Evolutionary conservation across 2,113 vertebrate genomes (phyloP), one percentile per base, ranked within the genome.

Genomic region (Sclerurus mexicanus): DNA sequence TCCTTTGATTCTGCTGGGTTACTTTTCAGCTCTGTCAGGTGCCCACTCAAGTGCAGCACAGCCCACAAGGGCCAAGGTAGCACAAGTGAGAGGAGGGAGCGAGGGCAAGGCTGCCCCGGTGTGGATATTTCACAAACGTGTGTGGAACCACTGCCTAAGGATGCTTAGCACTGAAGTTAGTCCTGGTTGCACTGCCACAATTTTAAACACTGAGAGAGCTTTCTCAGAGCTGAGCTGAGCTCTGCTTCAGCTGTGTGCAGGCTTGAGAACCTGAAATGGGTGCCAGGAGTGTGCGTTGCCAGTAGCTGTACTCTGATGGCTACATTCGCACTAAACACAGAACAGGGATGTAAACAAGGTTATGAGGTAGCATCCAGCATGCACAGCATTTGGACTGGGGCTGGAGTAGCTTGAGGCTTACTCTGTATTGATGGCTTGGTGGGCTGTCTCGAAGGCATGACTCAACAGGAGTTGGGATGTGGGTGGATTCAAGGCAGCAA

Each of bases 101-200:
- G 30, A 67, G 69, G 52, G 27, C 69, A 75, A 75, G n/a, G 46
- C 30, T 85, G 62, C 39, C 72, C 15, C 0, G 3, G 33, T 4
- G 31, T 7, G 18, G n/a, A 2, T 12, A 0, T 28, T 60, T 10
- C 39, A 85, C 73, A 33, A 46, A 5, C 24, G 0, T 3, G 0
- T 3, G 18, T 13, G 9, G 35, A 56, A 47, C 31, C 35, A 1
- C 64, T 82, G 69, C 64, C 80, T 42, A 3, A 42, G 73, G 73
- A 33, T 12, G 30, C 31, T 75, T 8, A 67, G 44, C 39, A 18
- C 21, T 35, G 22, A 12, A 49, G 60, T 31, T 42, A 5, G 14
- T 63, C 25, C 56, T 30, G 35, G 39, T 1, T 8, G 62, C 44
- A 50, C 17, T 21, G 42, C 5, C 44, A 42, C 21, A 24, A 6